A percentile compares a stretch with the other conserved stretches of the same genome.
Conservation (phyloP, 2,888 invertebrate genomes). For the Ectemnius cavifrons region DNA sequence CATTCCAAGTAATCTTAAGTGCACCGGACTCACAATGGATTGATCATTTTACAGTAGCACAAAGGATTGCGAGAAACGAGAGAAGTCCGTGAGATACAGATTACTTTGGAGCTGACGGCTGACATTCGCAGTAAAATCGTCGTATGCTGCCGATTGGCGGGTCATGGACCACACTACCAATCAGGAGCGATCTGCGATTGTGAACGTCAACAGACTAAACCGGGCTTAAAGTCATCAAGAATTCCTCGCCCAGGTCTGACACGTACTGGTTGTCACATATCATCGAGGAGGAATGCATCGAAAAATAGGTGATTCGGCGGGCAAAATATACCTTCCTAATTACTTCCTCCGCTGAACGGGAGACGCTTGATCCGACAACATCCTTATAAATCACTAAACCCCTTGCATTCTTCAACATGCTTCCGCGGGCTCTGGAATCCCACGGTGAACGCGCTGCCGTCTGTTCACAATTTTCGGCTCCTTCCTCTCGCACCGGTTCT, state of each 20-base stretch:
- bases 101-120: conserved; percentile 52
- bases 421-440: conserved; percentile 43
- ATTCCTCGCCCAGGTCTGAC: conserved; percentile 54
- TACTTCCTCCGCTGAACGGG: conserved; percentile 50
- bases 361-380: conserved; percentile 52
- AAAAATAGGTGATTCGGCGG: conserved; percentile 22
- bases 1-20: conserved; percentile 23
- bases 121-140: conserved; percentile 57
- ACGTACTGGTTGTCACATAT: conserved; percentile 49
- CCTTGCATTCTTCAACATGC: conserved; percentile 48
- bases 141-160: conserved; percentile 52
- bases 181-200: conserved; percentile 48
- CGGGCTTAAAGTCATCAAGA: conserved; percentile 54
- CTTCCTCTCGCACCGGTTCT: conserved; percentile 19
- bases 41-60: conserved; percentile 43
- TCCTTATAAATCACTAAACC: conserved; percentile 46
- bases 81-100: conserved; percentile 48
- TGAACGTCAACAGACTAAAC: conserved; percentile 62
- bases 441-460: conserved; percentile 44
- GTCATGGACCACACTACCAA: conserved; percentile 57
- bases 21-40: conserved; percentile 35
- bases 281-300: conserved; percentile 51
- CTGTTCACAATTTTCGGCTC: conserved; percentile 38
- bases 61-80: conserved; percentile 51
- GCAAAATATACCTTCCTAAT: conserved; percentile 21